Conservation (phyloP, 2,113 vertebrate genomes). For the Solea senegalensis region DNA sequence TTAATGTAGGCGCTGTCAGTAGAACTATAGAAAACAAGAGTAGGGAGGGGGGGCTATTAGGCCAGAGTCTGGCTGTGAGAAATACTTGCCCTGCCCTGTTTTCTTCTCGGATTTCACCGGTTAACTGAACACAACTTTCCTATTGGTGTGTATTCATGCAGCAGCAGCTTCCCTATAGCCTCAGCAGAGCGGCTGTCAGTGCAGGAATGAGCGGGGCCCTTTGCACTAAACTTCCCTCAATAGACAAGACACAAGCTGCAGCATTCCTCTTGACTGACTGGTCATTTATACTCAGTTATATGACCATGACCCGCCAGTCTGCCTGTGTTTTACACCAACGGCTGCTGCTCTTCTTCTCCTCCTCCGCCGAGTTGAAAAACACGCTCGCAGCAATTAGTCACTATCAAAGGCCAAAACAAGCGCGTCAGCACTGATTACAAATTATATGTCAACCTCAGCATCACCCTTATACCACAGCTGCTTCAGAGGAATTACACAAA, state of each 20-base stretch:
- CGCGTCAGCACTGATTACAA: constrained; percentile 23
- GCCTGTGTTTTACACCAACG: not conserved
- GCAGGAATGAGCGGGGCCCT: constrained; percentile 56
- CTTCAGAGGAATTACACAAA: not conserved
- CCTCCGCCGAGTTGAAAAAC: not conserved
- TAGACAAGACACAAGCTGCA: constrained; percentile 59
- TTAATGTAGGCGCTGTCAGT: constrained; percentile 55
- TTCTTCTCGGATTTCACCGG: constrained; percentile 89
- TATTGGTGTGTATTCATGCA: constrained; percentile 98
- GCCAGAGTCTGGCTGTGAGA: constrained; percentile 70
- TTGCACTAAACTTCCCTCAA: constrained; percentile 47
- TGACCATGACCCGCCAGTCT: constrained; percentile 10
- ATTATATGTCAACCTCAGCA: constrained; percentile 2
- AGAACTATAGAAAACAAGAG: constrained; percentile 35
- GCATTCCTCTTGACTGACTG: constrained; percentile 45
- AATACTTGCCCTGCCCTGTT: constrained; percentile 79
- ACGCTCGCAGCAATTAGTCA: constrained; percentile 1
- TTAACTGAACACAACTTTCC: constrained; percentile 96
- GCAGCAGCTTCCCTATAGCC: constrained; percentile 73
- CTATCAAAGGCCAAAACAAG: constrained; percentile 27
- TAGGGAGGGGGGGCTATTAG: constrained; percentile 52
- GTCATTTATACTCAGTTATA: constrained; percentile 37
- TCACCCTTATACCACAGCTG: constrained; percentile 18
- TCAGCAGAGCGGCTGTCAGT: constrained; percentile 50
- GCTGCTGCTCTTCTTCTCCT: not conserved